Evolutionary conservation across 2,888 invertebrate species (phyloP), one percentile per base, ranked within the genome.

Genomic region (Chloroclysta siterata): DNA sequence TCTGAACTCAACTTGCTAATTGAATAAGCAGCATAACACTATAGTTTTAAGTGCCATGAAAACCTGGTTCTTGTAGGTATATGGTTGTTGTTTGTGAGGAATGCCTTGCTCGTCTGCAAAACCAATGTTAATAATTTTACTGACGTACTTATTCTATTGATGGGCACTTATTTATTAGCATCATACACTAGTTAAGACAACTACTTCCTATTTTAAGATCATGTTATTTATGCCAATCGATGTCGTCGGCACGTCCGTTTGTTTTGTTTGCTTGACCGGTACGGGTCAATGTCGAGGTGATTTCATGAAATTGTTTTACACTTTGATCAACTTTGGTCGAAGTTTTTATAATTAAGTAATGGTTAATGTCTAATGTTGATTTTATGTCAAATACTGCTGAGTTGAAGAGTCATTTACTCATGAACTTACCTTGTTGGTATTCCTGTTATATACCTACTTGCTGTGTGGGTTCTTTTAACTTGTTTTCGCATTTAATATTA

Each of bases 221-320:
- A 36, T 60, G 58, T 57, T 63, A 64, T 59, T 59, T 53, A 60
- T 60, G 52, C 56, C 48, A 57, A 64, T 56, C 15, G 44, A 53
- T 55, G 60, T 44, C 53, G 36, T 55, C 51, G 59, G 41, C 39
- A 48, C 55, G 39, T 55, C 33, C 53, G 36, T 53, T 60, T 63
- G 60, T 63, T 53, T 67, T 66, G 64, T 64, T 67, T 63, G 56
- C 53, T 59, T 44, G 44, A 44, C 42, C 44, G 53, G 44, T 47
- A 42, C 51, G 55, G 65, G 67, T 69, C 72, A 72, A 70, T 66
- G 70, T 66, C 72, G 69, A 68, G 65, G 68, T 69, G 57, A 68
- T 17, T 36, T 48, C 33, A 46, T 36, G 22, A 15, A 14, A 46
- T 28, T 29, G 33, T 51, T 44, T 58, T 50, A 54, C 50, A 52